Evolutionary conservation across 1,140 invertebrate genomes (phyloP), one percentile per base, ranked within the genome.

Genomic region (Hylaeus anthracinus): DNA sequence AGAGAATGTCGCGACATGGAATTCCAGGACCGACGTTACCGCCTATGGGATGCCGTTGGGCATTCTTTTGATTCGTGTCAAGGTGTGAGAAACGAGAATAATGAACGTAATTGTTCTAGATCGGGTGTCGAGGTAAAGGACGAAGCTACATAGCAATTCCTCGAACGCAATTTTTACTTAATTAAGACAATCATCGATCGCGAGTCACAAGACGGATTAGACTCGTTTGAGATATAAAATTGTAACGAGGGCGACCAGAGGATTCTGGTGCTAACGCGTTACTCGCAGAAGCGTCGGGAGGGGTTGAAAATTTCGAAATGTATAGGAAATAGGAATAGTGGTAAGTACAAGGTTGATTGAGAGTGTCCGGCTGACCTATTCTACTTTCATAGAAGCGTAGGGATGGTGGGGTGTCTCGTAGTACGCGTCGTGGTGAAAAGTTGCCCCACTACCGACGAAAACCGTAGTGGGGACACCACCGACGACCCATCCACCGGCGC

Each of bases 31-130:
- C 69, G 0, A 26, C 6, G 5, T 10, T 39, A 55, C 51, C 12
- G 45, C 55, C 14, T 41, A 41, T 37, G 41, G 14, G 10, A 45
- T 45, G 41, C 12, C 51, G 39, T 9, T 51, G 15, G 12, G 5
- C 45, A 72, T 66, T 69, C 48, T 8, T 69, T 43, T 14, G 55
- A 74, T 85, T 84, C 48, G 39, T 78, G 83, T 74, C 84, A 85
- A 86, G 84, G 84, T 74, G 39, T 48, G 39, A 45, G 61, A 58
- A 78, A 78, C 15, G 58, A 70, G 9, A 26, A 55, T 70, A 10
- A 45, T 53, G 64, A 53, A 26, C 1, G 5, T 48, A 80, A 66
- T 69, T 70, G 60, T 48, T 15, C 14, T 15, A 61, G n/a, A 63
- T 80, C 48, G 66, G 48, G 60, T 39, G 26, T 63, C 67, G 3